Evolutionary conservation across 2,797 vertebrate genomes (phyloP).

Genomic region (Poeciliopsis gracilis): DNA sequence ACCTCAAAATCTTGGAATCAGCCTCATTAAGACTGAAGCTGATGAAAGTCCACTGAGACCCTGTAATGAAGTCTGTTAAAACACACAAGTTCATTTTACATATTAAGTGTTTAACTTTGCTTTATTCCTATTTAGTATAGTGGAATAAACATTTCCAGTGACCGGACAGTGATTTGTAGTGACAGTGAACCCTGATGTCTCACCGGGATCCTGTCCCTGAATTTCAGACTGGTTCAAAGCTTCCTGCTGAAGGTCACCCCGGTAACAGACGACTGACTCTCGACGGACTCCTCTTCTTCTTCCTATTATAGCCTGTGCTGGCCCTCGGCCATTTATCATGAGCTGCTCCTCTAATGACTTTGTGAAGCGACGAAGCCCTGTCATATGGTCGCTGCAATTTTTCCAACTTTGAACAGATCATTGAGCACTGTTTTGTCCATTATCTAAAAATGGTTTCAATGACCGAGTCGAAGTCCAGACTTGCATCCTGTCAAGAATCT

Average conservation of each 20-base stretch:
- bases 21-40: background rate
- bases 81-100: background rate
- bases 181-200: background rate
- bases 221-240: conserved; percentile 21
- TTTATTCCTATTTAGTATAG: background rate
- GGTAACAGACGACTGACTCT: conserved; percentile 51
- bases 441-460: background rate
- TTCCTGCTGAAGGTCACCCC: conserved; percentile 65
- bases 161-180: background rate
- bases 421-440: background rate
- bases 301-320: conserved; percentile 59
- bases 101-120: background rate
- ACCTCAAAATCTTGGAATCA: background rate
- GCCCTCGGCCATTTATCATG: conserved; percentile 57
- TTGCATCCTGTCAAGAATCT: background rate
- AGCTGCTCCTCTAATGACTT: conserved; percentile 50
- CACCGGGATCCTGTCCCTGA: background rate
- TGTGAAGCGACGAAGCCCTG: conserved; percentile 47
- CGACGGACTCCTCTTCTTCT: conserved; percentile 34
- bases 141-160: background rate
- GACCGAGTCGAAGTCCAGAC: background rate
- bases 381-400: conserved; percentile 4
- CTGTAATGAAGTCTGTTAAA: background rate
- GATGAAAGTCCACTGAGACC: background rate
- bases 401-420: background rate